These are phyloP conservation scores for Ceramica pisi DNA, from an alignment of 2,888 invertebrate species.

Conservation along the genomic window DNA sequence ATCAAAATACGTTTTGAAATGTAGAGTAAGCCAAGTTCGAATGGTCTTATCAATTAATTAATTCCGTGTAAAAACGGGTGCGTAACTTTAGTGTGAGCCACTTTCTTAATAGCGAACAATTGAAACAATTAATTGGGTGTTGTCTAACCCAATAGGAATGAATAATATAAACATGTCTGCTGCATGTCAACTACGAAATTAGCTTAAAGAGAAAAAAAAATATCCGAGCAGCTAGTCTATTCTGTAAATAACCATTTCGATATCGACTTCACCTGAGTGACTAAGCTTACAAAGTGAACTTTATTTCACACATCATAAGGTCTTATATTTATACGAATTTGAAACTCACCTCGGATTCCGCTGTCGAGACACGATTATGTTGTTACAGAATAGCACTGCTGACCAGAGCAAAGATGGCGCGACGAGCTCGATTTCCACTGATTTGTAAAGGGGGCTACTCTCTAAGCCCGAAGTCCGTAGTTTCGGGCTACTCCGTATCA, in stretches of 20 bases:
- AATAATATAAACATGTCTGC: neutral
- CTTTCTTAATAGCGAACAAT: constrained; percentile 53
- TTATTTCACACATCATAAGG: too few species aligned
- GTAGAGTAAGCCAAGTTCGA: constrained; percentile 58
- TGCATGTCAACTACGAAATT: neutral
- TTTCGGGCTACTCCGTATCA: too few species aligned
- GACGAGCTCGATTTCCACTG: neutral
- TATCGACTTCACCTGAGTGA: too few species aligned
- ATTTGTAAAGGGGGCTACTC: too few species aligned
- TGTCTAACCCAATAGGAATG: constrained; percentile 9
- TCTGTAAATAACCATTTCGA: too few species aligned
- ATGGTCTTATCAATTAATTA: constrained; percentile 51
- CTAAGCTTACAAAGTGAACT: too few species aligned
- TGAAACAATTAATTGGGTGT: constrained; percentile 37
- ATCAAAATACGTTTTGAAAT: constrained; percentile 46
- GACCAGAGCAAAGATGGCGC: neutral
- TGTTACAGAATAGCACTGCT: too few species aligned
- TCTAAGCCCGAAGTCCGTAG: too few species aligned
- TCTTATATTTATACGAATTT: too few species aligned
- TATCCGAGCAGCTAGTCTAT: too few species aligned
- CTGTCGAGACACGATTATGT: too few species aligned
- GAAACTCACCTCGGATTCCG: too few species aligned
- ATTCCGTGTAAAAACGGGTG: constrained; percentile 32
- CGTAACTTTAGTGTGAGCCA: constrained; percentile 18
- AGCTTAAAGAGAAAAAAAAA: neutral